Conservation (phyloP, 2,888 invertebrate genomes). For the Drosophila suboccidentalis region DNA sequence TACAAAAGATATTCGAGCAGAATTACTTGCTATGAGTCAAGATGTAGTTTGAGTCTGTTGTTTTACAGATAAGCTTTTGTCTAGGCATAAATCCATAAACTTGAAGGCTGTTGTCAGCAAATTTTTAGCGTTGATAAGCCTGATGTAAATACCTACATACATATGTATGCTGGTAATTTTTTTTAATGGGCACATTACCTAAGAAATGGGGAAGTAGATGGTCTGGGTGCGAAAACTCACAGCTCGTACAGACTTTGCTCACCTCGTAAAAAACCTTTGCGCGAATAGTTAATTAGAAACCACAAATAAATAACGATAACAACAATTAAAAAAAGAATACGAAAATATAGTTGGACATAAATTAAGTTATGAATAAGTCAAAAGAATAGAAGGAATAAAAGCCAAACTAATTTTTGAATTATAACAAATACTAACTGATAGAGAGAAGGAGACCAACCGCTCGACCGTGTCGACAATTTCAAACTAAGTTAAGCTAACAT, state of each 20-base stretch:
- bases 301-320: neutral
- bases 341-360: neutral
- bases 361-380: neutral
- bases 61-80: conserved; percentile 1
- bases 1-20: neutral
- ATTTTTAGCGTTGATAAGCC: neutral
- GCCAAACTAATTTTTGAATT: neutral
- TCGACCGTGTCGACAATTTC: conserved; percentile 20
- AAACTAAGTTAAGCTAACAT: conserved; percentile 30
- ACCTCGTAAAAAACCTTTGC: neutral
- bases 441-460: conserved; percentile 24
- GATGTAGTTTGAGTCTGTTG: neutral
- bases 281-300: neutral
- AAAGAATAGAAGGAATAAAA: neutral
- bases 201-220: neutral
- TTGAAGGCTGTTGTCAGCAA: neutral
- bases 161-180: neutral
- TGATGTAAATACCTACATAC: neutral
- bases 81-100: neutral
- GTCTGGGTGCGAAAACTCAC: neutral
- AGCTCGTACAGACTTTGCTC: neutral
- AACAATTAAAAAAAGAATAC: neutral
- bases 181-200: neutral
- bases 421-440: neutral
- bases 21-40: neutral